Conservation (phyloP, 2,113 vertebrate genomes). For the Erpornis zantholeuca region DNA sequence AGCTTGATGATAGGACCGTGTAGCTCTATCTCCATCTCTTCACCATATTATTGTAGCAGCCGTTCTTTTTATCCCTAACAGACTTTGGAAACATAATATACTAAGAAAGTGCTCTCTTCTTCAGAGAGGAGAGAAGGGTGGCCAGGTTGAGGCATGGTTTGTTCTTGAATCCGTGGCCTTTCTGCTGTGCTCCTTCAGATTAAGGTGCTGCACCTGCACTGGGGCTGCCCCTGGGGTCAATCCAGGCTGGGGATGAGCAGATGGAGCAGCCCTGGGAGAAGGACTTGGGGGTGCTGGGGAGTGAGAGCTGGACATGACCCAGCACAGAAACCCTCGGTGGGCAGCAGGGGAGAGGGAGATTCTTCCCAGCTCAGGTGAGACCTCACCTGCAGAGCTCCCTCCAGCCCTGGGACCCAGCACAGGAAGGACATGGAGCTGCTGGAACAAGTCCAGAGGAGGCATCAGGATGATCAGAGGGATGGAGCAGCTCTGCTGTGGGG, state of each 20-base stretch:
- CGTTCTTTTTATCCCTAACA: neutral
- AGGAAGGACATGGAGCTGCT: accelerated
- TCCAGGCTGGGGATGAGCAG: neutral
- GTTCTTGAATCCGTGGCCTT: neutral
- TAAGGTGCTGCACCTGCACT: neutral
- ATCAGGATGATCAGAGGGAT: neutral
- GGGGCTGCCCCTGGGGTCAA: neutral
- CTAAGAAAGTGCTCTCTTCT: neutral
- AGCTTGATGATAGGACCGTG: neutral
- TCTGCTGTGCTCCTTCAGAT: neutral
- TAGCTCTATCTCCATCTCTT: conserved; percentile 1
- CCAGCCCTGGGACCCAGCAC: neutral
- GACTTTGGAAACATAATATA: neutral
- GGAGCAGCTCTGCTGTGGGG: neutral
- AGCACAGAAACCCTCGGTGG: neutral
- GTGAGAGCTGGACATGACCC: neutral
- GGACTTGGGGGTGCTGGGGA: neutral
- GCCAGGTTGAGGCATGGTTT: neutral
- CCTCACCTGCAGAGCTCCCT: neutral
- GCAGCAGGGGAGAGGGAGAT: neutral
- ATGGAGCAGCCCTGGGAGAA: neutral
- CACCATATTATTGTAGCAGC: neutral
- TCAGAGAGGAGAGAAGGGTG: neutral
- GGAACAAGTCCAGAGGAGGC: neutral
- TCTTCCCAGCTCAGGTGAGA: neutral